A percentile compares a stretch with the other conserved stretches of the same genome.
Evolutionary conservation across 2,797 vertebrate species (phyloP).

Genomic region (Nannoperca australis): DNA sequence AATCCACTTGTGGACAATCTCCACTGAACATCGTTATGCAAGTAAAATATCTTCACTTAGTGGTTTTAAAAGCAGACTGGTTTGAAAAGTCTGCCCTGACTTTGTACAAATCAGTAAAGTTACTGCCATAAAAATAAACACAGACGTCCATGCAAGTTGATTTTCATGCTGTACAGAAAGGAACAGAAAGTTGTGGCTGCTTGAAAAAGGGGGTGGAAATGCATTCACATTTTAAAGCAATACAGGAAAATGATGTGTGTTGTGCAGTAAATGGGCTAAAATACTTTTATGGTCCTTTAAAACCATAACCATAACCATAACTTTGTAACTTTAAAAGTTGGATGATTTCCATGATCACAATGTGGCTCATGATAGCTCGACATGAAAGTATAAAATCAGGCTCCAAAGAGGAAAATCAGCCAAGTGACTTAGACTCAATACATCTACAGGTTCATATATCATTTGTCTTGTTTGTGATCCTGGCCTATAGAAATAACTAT

Average conservation of each 20-base stretch:
- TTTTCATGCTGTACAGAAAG: background rate
- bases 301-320: too few relatives aligned
- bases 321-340: slow-evolving; percentile 20
- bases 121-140: background rate
- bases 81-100: background rate
- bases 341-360: slow-evolving; percentile 21
- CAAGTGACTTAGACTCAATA: slow-evolving; percentile 13
- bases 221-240: background rate
- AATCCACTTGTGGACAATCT: background rate
- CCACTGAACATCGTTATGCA: background rate
- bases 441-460: slow-evolving; percentile 3
- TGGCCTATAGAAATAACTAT: slow-evolving; percentile 1
- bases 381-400: slow-evolving; percentile 28
- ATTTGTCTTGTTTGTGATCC: slow-evolving; percentile 7
- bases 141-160: background rate
- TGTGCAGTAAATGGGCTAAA: slow-evolving; percentile 6
- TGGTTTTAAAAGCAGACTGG: background rate
- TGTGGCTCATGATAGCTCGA: slow-evolving; percentile 35
- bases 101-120: background rate
- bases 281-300: background rate
- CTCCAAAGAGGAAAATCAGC: slow-evolving; percentile 9
- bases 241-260: background rate
- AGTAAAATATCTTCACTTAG: background rate
- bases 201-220: background rate
- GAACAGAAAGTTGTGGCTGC: background rate